phyloP scores from a whole-genome alignment of 2,888 invertebrate species.

The Erebia epiphron region DNA sequence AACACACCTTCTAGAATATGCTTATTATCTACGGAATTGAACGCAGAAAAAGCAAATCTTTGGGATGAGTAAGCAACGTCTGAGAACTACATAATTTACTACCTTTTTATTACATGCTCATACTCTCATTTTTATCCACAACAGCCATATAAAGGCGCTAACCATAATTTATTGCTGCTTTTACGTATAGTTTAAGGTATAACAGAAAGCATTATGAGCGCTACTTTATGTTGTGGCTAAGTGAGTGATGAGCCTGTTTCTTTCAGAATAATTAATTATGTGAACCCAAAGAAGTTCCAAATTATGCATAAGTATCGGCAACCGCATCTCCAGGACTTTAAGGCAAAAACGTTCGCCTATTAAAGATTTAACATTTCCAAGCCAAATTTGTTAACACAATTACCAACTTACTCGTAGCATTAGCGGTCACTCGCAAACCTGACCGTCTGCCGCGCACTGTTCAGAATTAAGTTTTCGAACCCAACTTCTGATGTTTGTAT shows the following conservation, averaged over 20 bases:
- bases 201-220: not conserved
- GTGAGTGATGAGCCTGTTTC: not conserved
- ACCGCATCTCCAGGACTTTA: no score
- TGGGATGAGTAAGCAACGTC: not conserved
- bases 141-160: not conserved
- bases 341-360: not conserved
- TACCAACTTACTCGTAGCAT: slow-evolving; percentile 53
- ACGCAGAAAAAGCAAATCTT: no score
- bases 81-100: not conserved
- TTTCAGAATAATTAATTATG: no score
- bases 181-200: not conserved
- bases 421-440: slow-evolving; percentile 46
- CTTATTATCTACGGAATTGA: no score
- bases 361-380: slow-evolving; percentile 12
- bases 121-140: not conserved
- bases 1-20: no score
- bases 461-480: slow-evolving; percentile 57
- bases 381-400: slow-evolving; percentile 51
- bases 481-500: slow-evolving; percentile 53
- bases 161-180: not conserved
- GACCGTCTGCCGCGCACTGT: slow-evolving; percentile 35
- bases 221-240: not conserved
- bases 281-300: no score
- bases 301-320: no score
- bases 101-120: not conserved